Evolutionary conservation across 1,140 invertebrate genomes (phyloP), one percentile per base, ranked within the genome.

Genomic region (Aphelinus atriplicis): DNA sequence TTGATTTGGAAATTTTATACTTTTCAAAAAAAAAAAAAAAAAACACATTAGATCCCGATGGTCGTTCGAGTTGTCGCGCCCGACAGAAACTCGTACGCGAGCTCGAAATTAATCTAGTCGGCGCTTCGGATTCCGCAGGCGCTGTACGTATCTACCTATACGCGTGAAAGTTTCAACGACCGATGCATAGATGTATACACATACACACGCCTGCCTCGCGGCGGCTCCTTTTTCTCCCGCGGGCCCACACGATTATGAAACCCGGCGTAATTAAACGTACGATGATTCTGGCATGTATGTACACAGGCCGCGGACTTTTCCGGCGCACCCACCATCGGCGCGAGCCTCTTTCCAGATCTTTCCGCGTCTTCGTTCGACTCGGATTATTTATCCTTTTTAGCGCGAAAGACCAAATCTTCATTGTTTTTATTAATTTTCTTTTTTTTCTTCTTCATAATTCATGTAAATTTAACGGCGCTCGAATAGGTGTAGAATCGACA

Each of bases 121-220:
- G 26, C 0, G 26, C 26, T 26, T 26, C 1, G 42, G 62, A 64
- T 51, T 56, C 56, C 64, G 50, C 58, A 9, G 66, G n/a, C 10
- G 10, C 57, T 26, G 26, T 26, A 26, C 26, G 26, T 26, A 26
- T 26, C 26, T 26, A 26, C 26, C 26, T 26, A 9, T 10, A 51
- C 64, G 64, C 71, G 64, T 73, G 71, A 73, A 73, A 67, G 71
- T 73, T 73, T 43, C 53, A 1, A 7, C n/a, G 60, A 4, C 42
- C 62, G 61, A 64, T 64, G 53, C 50, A 55, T 9, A 26, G 26
- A 26, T 26, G 26, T 26, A 26, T 26, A 26, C 26, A 26, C 26
- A n/a, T n/a, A 26, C 26, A 26, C 26, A 26, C 26, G 26, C 26
- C 26, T 26, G 26, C 26, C 26, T 26, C 26, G 26, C 26, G 26